Evolutionary conservation across 2,113 vertebrate genomes (phyloP).

Genomic region (Lates calcarifer): DNA sequence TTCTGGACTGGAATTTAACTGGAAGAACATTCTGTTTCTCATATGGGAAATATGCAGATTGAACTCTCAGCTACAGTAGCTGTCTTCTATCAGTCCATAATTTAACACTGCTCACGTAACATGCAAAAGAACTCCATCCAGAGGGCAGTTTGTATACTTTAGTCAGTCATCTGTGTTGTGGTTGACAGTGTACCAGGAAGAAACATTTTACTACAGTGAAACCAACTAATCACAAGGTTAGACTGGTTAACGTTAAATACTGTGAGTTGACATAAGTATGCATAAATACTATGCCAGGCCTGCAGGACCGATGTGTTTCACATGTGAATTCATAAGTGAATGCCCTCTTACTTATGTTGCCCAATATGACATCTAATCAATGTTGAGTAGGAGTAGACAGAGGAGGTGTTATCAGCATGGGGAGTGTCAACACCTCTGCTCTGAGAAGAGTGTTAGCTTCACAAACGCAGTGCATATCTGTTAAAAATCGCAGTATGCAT

Average conservation of each 20-base stretch:
- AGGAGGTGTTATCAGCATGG: conserved; percentile 26
- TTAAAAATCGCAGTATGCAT: conserved; percentile 8
- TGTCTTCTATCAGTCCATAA: conserved; percentile 41
- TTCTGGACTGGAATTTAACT: background rate
- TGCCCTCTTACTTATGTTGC: background rate
- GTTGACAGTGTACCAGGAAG: conserved; percentile 15
- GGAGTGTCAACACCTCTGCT: conserved; percentile 34
- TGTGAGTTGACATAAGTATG: background rate
- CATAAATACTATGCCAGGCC: background rate
- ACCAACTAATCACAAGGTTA: background rate
- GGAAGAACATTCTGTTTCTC: background rate
- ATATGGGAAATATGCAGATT: conserved; percentile 13
- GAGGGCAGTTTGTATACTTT: background rate
- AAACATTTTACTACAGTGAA: background rate
- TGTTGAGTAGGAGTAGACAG: conserved; percentile 9
- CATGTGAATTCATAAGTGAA: background rate
- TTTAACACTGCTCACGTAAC: conserved; percentile 31
- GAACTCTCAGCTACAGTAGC: background rate
- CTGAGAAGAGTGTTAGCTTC: conserved; percentile 8
- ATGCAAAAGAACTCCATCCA: background rate
- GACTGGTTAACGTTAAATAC: conserved; percentile 2
- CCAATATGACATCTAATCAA: background rate
- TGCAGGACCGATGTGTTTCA: background rate
- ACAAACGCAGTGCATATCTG: conserved; percentile 12
- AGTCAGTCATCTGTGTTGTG: conserved; percentile 19